Evolutionary conservation across 1,140 invertebrate genomes (phyloP).

Genomic region (Trichonephila clavipes): DNA sequence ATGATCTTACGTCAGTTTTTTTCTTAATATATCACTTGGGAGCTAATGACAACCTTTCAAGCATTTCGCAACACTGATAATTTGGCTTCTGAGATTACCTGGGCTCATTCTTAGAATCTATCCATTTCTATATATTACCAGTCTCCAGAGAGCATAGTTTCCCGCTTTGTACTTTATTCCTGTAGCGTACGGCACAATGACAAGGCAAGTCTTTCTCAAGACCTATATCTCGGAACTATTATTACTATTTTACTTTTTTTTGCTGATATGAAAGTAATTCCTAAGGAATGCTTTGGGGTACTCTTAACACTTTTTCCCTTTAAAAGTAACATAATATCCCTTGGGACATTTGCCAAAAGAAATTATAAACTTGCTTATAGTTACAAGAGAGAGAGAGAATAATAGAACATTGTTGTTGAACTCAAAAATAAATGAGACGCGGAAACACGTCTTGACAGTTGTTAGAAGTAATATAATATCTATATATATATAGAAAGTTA

Average conservation of each 20-base stretch:
- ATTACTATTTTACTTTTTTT: not conserved
- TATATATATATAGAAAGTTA: not conserved
- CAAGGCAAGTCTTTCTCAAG: constrained; percentile 8
- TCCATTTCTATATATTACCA: not conserved
- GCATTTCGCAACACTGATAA: not conserved
- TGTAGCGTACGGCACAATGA: not conserved
- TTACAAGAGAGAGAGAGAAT: not conserved
- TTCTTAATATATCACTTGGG: not conserved
- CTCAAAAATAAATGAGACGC: not conserved
- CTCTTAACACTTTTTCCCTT: not conserved
- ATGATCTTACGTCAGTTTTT: not conserved
- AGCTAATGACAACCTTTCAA: not conserved
- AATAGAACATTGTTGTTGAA: not conserved
- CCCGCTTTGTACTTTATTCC: not conserved
- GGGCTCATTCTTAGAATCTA: not conserved
- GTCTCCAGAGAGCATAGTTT: not conserved
- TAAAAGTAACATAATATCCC: not conserved
- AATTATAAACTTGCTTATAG: not conserved
- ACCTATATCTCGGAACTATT: constrained; percentile 2
- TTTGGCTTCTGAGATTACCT: constrained; percentile 21
- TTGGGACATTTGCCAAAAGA: not conserved
- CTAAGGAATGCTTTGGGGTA: not conserved
- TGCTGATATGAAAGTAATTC: not conserved
- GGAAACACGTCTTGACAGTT: not conserved
- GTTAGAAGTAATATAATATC: not conserved